Evolutionary conservation across 2,797 vertebrate genomes (phyloP).

Genomic region (Tadarida brasiliensis): DNA sequence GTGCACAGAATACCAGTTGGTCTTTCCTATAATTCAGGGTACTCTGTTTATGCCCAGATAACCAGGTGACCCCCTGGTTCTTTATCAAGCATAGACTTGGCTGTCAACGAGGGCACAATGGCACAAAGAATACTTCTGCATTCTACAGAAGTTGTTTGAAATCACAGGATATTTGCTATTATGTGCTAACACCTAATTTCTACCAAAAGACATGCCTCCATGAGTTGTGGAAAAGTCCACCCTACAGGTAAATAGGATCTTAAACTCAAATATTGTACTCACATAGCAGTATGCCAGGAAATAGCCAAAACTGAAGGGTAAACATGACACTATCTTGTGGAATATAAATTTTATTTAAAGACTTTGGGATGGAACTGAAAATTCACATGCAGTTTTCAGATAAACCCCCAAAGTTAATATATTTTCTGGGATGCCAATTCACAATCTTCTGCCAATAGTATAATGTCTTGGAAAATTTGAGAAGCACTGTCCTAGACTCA

Average conservation of each 20-base stretch:
- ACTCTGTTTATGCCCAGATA: slow-evolving; percentile 33
- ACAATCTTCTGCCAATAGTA: neutral
- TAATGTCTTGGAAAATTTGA: neutral
- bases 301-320: neutral
- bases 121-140: neutral
- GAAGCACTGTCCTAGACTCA: neutral
- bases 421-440: neutral
- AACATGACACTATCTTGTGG: neutral
- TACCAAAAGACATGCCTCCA: neutral
- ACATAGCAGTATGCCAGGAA: neutral
- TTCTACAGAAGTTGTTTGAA: slow-evolving; percentile 19
- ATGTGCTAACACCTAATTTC: slow-evolving; percentile 18
- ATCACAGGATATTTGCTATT: neutral
- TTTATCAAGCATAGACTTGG: slow-evolving; percentile 4
- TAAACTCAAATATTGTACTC: neutral
- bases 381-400: slow-evolving; percentile 37
- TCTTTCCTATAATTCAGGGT: neutral
- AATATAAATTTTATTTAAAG: neutral
- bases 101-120: neutral
- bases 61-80: neutral
- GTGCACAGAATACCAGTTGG: neutral
- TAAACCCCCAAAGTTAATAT: neutral
- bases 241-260: neutral
- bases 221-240: neutral
- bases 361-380: neutral